Evolutionary conservation across 2,888 invertebrate genomes (phyloP).

Genomic region (Pachliopta kotzebuea): DNA sequence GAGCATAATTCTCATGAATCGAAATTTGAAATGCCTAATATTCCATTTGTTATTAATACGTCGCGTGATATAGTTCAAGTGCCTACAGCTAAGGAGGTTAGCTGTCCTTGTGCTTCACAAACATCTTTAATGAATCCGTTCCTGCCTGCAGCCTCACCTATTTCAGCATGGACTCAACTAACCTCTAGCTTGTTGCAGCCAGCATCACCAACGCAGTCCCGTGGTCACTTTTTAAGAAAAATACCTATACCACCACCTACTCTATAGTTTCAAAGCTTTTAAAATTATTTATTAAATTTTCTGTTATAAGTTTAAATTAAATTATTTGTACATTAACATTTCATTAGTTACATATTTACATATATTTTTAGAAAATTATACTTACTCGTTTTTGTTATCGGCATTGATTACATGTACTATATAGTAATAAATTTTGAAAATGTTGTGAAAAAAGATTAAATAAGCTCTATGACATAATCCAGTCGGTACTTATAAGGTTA

Average conservation of each 20-base stretch:
- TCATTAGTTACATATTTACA: background rate
- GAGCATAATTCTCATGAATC: slow-evolving; percentile 3
- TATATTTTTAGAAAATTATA: background rate
- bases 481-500: slow-evolving; percentile 34
- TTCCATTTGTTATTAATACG: slow-evolving; percentile 3
- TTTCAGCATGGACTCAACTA: slow-evolving; percentile 44
- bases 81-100: slow-evolving; percentile 22
- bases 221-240: slow-evolving; percentile 54
- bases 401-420: too few relatives aligned
- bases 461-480: slow-evolving; percentile 27
- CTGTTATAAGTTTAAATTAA: slow-evolving; percentile 14
- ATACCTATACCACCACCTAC: slow-evolving; percentile 55
- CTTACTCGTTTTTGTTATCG: too few relatives aligned
- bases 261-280: slow-evolving; percentile 35
- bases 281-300: slow-evolving; percentile 24
- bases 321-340: slow-evolving; percentile 9
- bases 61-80: slow-evolving; percentile 29
- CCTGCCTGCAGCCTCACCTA: slow-evolving; percentile 48
- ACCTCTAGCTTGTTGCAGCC: slow-evolving; percentile 44
- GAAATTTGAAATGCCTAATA: slow-evolving; percentile 10
- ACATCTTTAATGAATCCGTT: slow-evolving; percentile 41
- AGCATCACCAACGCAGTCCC: slow-evolving; percentile 40
- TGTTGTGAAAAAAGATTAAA: slow-evolving; percentile 24
- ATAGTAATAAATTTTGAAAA: slow-evolving; percentile 10
- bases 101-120: slow-evolving; percentile 31